Percentiles rank a stretch among this genome's conserved stretches.
phyloP scores from a whole-genome alignment of 2,888 invertebrate genomes.

The Drosophila mulleri region DNA sequence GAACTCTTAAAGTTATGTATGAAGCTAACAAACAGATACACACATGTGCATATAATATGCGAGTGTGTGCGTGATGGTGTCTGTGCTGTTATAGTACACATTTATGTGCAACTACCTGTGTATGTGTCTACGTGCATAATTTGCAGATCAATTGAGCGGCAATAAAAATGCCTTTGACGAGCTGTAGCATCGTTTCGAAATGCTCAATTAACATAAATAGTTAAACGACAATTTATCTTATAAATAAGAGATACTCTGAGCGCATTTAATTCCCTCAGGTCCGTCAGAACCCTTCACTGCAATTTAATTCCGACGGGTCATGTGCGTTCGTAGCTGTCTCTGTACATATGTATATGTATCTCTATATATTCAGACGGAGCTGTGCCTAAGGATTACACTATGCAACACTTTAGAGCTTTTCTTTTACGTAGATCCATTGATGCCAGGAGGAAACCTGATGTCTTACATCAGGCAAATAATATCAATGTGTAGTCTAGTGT shows the following conservation, averaged over 20 bases:
- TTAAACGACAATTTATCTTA: slow-evolving; percentile 48
- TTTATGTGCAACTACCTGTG: not conserved
- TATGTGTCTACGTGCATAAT: slow-evolving; percentile 52
- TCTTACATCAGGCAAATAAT: no score
- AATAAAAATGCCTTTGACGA: slow-evolving; percentile 33
- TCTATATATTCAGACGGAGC: slow-evolving; percentile 19
- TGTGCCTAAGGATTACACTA: not conserved
- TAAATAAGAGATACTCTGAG: slow-evolving; percentile 51
- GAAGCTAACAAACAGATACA: slow-evolving; percentile 13
- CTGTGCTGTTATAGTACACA: not conserved
- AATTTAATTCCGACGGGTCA: not conserved
- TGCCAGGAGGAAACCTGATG: not conserved
- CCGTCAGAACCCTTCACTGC: slow-evolving; percentile 28
- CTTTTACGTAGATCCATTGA: not conserved
- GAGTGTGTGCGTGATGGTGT: not conserved
- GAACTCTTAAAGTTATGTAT: slow-evolving; percentile 47
- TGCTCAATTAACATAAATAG: slow-evolving; percentile 62
- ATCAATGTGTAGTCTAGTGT: no score
- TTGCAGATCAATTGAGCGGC: slow-evolving; percentile 45
- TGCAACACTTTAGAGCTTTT: not conserved
- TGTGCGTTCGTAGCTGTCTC: not conserved
- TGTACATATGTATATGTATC: not conserved
- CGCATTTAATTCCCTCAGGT: slow-evolving; percentile 9
- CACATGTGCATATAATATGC: not conserved
- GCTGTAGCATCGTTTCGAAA: slow-evolving; percentile 22